These are phyloP conservation scores for Polymixis lichenea DNA, from an alignment of 2,888 invertebrate species.

Conservation along the genomic window DNA sequence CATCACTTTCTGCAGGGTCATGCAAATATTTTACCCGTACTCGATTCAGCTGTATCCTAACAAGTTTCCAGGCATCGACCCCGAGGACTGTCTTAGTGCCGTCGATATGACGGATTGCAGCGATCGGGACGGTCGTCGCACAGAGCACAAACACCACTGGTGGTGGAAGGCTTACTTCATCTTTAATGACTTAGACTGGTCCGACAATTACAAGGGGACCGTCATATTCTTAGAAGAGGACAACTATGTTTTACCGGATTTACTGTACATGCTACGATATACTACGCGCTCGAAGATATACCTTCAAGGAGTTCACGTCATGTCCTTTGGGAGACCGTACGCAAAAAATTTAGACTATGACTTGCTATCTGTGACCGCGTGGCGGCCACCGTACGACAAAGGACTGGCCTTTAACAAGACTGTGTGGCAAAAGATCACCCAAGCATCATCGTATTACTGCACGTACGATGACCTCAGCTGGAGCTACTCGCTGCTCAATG, in stretches of 20 bases:
- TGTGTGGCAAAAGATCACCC: slow-evolving; percentile 71
- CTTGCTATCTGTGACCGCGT: slow-evolving; percentile 71
- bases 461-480: slow-evolving; percentile 76
- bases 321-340: slow-evolving; percentile 72
- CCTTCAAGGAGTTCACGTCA: slow-evolving; percentile 67
- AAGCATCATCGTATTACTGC: slow-evolving; percentile 69
- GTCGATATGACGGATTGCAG: slow-evolving; percentile 43
- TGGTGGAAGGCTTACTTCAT: slow-evolving; percentile 79
- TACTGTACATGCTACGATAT: slow-evolving; percentile 72
- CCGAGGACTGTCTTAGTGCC: slow-evolving; percentile 60
- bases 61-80: slow-evolving; percentile 72
- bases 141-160: slow-evolving; percentile 79
- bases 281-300: slow-evolving; percentile 60
- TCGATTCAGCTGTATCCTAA: slow-evolving; percentile 75
- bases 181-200: slow-evolving; percentile 69
- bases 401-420: slow-evolving; percentile 77
- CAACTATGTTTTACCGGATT: slow-evolving; percentile 75
- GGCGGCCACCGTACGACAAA: slow-evolving; percentile 73
- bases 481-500: slow-evolving; percentile 75
- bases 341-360: slow-evolving; percentile 62
- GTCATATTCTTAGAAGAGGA: slow-evolving; percentile 76
- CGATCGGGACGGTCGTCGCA: slow-evolving; percentile 66
- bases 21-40: slow-evolving; percentile 78
- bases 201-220: slow-evolving; percentile 60
- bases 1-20: slow-evolving; percentile 76